Evolutionary conservation across 2,113 vertebrate species (phyloP).

Genomic region (Hydropotes inermis): DNA sequence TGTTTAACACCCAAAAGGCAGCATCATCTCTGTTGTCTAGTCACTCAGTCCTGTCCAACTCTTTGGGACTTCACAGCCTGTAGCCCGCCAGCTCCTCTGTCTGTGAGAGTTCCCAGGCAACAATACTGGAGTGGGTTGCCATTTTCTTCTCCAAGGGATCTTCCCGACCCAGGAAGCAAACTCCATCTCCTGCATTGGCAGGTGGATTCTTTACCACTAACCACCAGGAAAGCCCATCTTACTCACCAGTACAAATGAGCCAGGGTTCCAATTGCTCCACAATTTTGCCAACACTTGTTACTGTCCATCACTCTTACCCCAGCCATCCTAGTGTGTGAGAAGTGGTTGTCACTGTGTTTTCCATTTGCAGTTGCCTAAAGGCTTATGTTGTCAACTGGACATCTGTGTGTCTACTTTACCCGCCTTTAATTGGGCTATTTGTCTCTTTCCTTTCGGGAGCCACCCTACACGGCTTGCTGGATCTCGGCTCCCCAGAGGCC

Average conservation of each 20-base stretch:
- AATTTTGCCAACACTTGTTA: accelerated
- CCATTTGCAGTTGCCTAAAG: background rate
- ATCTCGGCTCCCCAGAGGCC: background rate
- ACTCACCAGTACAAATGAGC: background rate
- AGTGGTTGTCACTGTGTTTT: too few species aligned
- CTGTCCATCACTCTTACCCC: accelerated
- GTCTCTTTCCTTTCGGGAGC: accelerated
- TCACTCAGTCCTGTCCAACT: background rate
- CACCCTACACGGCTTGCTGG: background rate
- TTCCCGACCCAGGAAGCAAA: background rate
- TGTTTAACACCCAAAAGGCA: background rate
- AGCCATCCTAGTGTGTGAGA: accelerated
- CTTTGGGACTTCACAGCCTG: background rate
- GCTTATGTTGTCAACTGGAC: background rate
- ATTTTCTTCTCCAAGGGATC: background rate
- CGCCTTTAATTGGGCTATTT: background rate
- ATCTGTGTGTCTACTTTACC: accelerated
- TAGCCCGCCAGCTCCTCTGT: background rate
- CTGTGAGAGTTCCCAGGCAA: background rate
- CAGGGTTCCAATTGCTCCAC: background rate
- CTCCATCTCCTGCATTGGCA: background rate
- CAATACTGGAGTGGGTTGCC: background rate
- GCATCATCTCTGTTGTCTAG: accelerated
- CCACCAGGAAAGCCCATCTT: background rate
- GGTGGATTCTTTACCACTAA: background rate